Conservation (phyloP, 2,888 invertebrate species). For the Malacosoma neustria region DNA sequence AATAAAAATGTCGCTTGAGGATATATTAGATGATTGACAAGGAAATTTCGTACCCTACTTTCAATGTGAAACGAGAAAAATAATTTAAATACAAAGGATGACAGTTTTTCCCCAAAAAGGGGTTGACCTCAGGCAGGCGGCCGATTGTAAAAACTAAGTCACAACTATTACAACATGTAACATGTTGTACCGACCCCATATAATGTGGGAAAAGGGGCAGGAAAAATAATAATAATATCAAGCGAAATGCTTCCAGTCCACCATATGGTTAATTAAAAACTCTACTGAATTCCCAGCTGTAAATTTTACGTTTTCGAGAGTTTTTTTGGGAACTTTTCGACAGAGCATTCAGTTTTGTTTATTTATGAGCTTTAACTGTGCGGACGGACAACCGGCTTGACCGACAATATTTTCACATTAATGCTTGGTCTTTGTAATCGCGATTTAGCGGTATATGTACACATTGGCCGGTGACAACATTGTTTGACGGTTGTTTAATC, state of each 20-base stretch:
- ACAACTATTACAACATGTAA: no score
- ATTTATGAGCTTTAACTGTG: constrained; percentile 68
- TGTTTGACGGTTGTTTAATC: constrained; percentile 24
- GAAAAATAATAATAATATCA: no score
- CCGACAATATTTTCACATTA: constrained; percentile 57
- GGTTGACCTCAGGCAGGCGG: no score
- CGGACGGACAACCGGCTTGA: constrained; percentile 49
- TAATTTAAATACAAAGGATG: no score
- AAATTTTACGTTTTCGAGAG: constrained; percentile 60
- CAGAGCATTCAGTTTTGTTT: constrained; percentile 70
- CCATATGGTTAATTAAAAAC: constrained; percentile 66
- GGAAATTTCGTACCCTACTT: no score
- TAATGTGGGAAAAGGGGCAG: no score
- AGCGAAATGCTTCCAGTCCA: constrained; percentile 19
- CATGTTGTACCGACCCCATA: no score
- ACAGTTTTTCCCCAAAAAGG: no score
- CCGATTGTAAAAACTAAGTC: no score
- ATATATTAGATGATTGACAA: no score
- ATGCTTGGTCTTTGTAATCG: constrained; percentile 48
- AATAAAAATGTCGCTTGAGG: no score
- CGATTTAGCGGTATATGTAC: constrained; percentile 40
- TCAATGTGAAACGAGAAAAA: no score
- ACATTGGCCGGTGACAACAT: constrained; percentile 20
- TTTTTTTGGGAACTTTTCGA: constrained; percentile 63
- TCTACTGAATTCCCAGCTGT: constrained; percentile 59